Evolutionary conservation across 2,888 invertebrate species (phyloP), one percentile per base, ranked within the genome.

Genomic region (Nymphalis urticae): DNA sequence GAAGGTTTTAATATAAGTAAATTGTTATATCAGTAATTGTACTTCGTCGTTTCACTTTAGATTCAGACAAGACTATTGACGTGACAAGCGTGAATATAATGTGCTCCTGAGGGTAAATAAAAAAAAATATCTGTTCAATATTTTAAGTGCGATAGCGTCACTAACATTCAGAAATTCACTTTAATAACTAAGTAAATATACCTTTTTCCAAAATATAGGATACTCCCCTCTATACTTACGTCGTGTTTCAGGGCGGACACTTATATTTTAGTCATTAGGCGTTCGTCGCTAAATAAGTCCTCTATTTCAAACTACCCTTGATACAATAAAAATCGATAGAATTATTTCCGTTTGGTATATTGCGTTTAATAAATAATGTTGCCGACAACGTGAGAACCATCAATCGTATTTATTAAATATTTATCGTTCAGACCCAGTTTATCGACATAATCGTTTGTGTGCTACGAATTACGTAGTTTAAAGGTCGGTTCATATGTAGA

Each of bases 351-450:
- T 48, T 56, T 24, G 36, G n/a, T 48, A 13, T 42, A 61, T 51
- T 66, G 60, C 36, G 54, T 48, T 71, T 53, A 71, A 66, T 69
- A 66, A 72, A 70, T 69, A 69, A 62, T 64, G 51, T 48, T 67
- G 51, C 61, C 54, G 24, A 62, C 54, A 66, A 72, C 75, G 77
- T 78, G 77, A 73, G 77, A 78, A 77, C 73, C 68, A 56, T 64
- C 72, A 63, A 62, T 61, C 58, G 67, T 66, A 27, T 27, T 9
- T 36, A 48, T 69, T 58, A 69, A 65, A 65, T 53, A 69, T 69
- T 62, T 50, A 67, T 36, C 10, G 58, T 42, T 36, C 13, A 36
- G 19, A 19, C 19, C 50, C n/a, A 13, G 16, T 56, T 36, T 58
- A 58, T 42, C 36, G 32, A 56, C 9, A 4, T 10, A 56, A n/a